Percentiles rank a stretch among this genome's conserved stretches.
Evolutionary conservation across 2,888 invertebrate species (phyloP).

Genomic region (Apamea anceps): DNA sequence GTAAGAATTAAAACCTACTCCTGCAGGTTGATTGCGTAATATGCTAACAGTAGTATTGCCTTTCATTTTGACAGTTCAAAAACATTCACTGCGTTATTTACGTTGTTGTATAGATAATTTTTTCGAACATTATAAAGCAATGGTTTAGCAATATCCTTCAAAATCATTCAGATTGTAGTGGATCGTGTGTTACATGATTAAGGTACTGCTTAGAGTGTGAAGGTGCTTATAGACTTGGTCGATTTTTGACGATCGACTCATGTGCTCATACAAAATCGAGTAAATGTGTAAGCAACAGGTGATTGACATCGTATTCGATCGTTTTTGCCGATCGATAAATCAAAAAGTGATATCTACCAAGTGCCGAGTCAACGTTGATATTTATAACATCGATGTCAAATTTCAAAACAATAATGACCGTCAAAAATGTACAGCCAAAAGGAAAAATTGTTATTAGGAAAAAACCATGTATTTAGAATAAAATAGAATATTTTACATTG

Average conservation of each 20-base stretch:
- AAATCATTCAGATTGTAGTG: too few species aligned
- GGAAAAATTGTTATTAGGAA: background rate
- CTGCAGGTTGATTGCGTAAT: background rate
- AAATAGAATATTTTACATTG: too few species aligned
- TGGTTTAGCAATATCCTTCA: too few species aligned
- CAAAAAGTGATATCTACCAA: background rate
- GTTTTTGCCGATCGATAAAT: background rate
- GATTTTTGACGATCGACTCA: background rate
- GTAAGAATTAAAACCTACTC: conserved; percentile 64
- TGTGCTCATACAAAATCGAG: background rate
- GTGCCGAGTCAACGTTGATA: background rate
- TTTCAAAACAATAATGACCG: background rate
- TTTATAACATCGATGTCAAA: background rate
- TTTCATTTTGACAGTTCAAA: background rate
- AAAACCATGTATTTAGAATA: background rate
- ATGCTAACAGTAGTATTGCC: too few species aligned
- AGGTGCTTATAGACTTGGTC: background rate
- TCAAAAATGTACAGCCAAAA: background rate
- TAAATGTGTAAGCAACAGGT: background rate
- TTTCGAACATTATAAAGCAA: too few species aligned
- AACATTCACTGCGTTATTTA: background rate
- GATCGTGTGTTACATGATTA: too few species aligned
- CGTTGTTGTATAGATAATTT: too few species aligned
- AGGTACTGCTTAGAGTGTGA: background rate
- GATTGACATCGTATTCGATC: background rate